Percentiles rank a stretch among this genome's conserved stretches.
These are phyloP conservation scores for Ranitomeya imitator DNA, from an alignment of 2,113 vertebrate species.

Conservation along the genomic window DNA sequence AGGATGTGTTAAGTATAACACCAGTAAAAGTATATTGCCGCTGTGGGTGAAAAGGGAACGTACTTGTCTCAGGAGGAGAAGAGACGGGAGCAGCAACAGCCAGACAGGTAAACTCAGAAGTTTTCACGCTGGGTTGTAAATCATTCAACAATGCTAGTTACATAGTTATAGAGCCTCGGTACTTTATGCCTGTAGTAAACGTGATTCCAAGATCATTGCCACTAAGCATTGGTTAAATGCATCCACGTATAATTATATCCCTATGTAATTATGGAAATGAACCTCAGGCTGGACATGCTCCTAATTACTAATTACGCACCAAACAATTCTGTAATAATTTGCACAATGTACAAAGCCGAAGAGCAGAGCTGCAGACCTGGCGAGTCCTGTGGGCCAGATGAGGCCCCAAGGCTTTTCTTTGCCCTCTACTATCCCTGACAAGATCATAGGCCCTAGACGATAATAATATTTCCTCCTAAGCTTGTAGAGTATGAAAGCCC, in stretches of 20 bases:
- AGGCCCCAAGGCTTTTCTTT: constrained; percentile 5
- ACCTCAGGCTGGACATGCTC: not conserved
- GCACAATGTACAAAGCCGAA: not conserved
- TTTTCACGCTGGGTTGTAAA: constrained; percentile 21
- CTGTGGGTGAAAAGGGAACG: not conserved
- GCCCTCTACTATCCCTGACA: not conserved
- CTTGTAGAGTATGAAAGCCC: not conserved
- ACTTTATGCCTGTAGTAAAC: constrained; percentile 34
- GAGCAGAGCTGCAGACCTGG: not conserved
- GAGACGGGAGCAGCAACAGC: not conserved
- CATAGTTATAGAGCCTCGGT: not conserved
- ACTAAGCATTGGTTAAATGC: not conserved
- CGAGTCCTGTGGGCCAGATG: not conserved
- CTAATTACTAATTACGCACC: not conserved
- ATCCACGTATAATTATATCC: constrained; percentile 19
- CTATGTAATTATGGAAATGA: not conserved
- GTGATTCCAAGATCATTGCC: not conserved
- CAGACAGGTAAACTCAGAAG: constrained; percentile 20
- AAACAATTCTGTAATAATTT: not conserved
- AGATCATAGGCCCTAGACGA: not conserved
- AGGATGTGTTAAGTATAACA: constrained; percentile 8
- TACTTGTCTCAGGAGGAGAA: constrained; percentile 21
- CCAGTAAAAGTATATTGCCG: constrained; percentile 33
- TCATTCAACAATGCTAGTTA: constrained; percentile 27
- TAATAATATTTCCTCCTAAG: not conserved